Evolutionary conservation across 37 sponge, comb jelly and placozoan species (phyloP), one percentile per base, ranked within the genome.

Genomic region (Cladorhizidae sp.): DNA sequence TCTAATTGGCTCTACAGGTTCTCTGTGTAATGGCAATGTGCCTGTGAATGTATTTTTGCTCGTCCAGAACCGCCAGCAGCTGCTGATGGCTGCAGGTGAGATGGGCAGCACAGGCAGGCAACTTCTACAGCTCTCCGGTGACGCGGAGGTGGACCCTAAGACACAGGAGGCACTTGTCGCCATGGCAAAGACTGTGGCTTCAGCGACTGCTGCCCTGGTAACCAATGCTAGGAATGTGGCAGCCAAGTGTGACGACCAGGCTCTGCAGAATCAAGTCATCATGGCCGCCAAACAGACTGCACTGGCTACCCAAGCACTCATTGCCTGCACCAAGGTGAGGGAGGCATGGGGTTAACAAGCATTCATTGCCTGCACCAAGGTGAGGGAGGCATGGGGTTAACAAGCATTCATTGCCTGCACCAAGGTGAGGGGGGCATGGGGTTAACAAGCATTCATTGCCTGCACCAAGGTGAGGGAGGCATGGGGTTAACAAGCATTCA

Each of bases 111-210:
- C 76, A 5, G 97, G 93, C 9, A 82, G 91, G 3, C 82, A 86
- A 23, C 84, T 96, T 28, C 84, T 96, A 37, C 37, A 50, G 55
- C 72, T 90, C 55, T 87, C 87, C 23, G 91, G 87, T 40, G 93
- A 90, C 22, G 65, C 80, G n/a, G 91, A 87, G 54, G 93, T 96
- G 71, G 91, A 89, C 63, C 78, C 68, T 21, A 82, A 80, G 79
- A 89, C 83, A 31, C 95, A 95, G 74, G 89, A 95, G 32, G 85
- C 86, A 23, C 84, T 96, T 14, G 81, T 96, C 52, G 77, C 87
- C 42, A 90, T 89, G 83, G 99, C 99, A 32, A 96, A 99, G 86
- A 83, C 88, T 36, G 95, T 99, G 2, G 97, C 97, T 33, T 68
- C 73, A 28, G 92, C 95, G 23, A 96, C 99, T 25, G 85, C 93